These are phyloP conservation scores for Micromys minutus DNA, from an alignment of 2,113 vertebrate species.

Conservation along the genomic window DNA sequence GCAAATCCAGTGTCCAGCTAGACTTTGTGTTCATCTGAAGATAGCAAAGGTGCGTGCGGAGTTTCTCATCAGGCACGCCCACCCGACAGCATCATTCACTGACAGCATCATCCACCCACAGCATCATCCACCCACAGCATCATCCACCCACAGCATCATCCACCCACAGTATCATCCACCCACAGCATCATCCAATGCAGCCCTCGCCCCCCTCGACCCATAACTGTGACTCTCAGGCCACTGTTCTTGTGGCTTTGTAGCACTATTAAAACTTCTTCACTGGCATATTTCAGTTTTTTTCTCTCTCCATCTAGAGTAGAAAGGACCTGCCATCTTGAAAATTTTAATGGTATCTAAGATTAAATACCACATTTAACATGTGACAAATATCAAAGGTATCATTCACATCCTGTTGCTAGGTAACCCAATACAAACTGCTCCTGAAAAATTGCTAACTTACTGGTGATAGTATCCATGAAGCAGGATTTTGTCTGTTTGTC, in stretches of 20 bases:
- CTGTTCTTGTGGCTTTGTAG: not conserved
- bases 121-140: too few species aligned
- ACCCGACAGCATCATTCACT: too few species aligned
- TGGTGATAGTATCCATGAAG: not conserved
- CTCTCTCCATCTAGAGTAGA: not conserved
- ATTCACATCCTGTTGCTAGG: not conserved
- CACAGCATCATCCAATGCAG: not conserved
- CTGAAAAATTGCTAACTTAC: not conserved
- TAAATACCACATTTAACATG: not conserved
- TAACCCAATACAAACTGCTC: conserved; percentile 5
- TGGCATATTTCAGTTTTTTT: not conserved
- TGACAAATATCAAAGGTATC: not conserved
- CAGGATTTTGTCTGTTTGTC: not conserved
- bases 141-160: too few species aligned
- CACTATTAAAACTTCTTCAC: not conserved
- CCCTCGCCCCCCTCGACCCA: not conserved
- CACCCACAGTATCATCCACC: too few species aligned
- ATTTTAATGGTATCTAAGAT: not conserved
- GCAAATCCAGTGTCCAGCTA: not conserved
- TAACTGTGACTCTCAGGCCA: not conserved
- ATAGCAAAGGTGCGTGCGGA: not conserved
- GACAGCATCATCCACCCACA: too few species aligned
- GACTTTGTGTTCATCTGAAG: not conserved
- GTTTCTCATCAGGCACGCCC: not conserved
- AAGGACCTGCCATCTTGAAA: not conserved